Evolutionary conservation across 2,113 vertebrate species (phyloP), one percentile per base, ranked within the genome.

Genomic region (Pomatorhinus ruficollis): DNA sequence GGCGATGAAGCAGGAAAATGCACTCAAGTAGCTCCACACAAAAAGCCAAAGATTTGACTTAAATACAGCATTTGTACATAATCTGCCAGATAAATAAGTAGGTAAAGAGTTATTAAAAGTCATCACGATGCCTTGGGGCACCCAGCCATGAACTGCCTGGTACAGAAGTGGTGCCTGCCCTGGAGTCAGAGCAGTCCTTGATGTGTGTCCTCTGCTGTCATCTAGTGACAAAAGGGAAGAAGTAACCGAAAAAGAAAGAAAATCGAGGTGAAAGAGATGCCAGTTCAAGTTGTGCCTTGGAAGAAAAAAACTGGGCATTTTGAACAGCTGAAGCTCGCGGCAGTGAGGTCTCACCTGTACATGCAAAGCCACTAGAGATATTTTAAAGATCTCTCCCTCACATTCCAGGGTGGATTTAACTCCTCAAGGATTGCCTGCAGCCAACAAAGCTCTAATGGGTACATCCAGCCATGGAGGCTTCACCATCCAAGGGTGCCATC

Each of bases 141-240:
- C 15, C 12, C 57, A 91, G 71, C 33, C 69, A 16, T 37, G 28
- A 91, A 56, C 33, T 24, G 37, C 49, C 31, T 10, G 7, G 21
- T 45, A 45, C 8, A 66, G 64, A 59, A 70, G 42, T 1, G 0
- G 18, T 11, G 72, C 11, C 49, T 37, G 21, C 25, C 18, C 31
- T 10, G 30, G 37, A 23, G 50, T 63, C 63, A 35, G 57, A 64
- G 61, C 23, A 11, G 15, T 30, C 18, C 35, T 77, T 31, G 70
- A 39, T 53, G 45, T 31, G 77, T 56, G 66, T 96, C 30, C 93
- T 96, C 87, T 97, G 92, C 96, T 97, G 96, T 54, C 96, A 96
- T 72, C 95, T 95, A 96, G 92, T 64, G 96, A 86, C 82, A 28
- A 70, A 93, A 96, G 24, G 12, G 47, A 52, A 88, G 87, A 96